A percentile compares a stretch with the other conserved stretches of the same genome.
Evolutionary conservation across 2,113 vertebrate genomes (phyloP).

Genomic region (Urocynchramus pylzowi): DNA sequence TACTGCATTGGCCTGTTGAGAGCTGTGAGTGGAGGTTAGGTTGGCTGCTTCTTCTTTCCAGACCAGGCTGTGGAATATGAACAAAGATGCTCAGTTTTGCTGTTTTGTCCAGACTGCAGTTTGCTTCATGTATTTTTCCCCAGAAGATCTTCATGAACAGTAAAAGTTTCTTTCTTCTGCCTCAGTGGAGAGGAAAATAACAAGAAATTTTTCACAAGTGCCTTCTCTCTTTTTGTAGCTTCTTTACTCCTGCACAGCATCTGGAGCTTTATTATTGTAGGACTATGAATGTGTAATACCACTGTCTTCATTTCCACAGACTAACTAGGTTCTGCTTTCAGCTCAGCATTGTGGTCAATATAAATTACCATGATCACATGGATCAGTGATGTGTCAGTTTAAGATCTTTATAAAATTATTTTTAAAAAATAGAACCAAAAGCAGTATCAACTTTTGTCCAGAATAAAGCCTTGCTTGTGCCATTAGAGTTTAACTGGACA

Average conservation of each 20-base stretch:
- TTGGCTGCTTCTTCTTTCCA: not conserved
- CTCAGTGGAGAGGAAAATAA: not conserved
- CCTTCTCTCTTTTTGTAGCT: not conserved
- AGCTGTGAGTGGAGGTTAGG: not conserved
- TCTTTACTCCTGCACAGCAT: not conserved
- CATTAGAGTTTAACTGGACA: not conserved
- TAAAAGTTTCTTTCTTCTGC: not conserved
- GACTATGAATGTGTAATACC: not conserved
- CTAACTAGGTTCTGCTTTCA: not conserved
- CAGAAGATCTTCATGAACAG: not conserved
- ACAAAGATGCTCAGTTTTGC: not conserved
- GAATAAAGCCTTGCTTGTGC: not conserved
- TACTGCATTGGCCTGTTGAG: not conserved
- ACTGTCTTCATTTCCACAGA: not conserved
- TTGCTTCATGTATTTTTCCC: not conserved
- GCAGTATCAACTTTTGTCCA: not conserved
- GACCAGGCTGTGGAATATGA: not conserved
- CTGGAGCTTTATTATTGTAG: not conserved
- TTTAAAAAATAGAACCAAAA: not conserved
- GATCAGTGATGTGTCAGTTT: not conserved
- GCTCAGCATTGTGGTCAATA: not conserved
- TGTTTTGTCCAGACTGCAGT: not conserved
- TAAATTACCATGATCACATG: not conserved
- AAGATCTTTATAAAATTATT: not conserved
- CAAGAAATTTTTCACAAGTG: not conserved